Conservation (phyloP, 92 coral and sea anemone species). For the Umimayanthus kanabou region DNA sequence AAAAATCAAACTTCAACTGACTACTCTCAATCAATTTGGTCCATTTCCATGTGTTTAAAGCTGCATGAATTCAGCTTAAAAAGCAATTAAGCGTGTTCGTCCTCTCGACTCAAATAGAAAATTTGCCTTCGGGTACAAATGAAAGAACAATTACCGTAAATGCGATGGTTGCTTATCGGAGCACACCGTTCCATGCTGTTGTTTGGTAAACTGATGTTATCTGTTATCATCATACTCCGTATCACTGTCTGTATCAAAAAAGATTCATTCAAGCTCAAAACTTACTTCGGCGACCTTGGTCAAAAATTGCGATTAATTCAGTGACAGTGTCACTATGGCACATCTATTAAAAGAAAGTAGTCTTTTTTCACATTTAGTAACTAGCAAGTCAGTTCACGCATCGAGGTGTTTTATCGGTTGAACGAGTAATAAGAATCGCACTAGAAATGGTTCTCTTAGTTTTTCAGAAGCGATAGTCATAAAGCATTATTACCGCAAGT, state of each 20-base stretch:
- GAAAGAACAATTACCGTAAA: slow-evolving; percentile 10
- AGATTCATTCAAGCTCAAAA: not conserved
- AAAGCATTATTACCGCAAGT: slow-evolving; percentile 25
- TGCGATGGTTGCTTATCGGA: not conserved
- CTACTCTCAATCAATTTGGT: slow-evolving; percentile 22
- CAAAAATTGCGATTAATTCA: not conserved
- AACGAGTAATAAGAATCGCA: slow-evolving; percentile 6
- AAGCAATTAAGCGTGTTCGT: slow-evolving; percentile 32
- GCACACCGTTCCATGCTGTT: slow-evolving; percentile 21
- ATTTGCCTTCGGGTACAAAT: slow-evolving; percentile 38
- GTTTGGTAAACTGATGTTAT: slow-evolving; percentile 17
- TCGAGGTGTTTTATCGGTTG: not conserved
- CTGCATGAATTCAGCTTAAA: slow-evolving; percentile 15
- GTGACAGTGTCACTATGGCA: not conserved
- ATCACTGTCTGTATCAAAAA: not conserved
- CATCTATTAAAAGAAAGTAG: not conserved
- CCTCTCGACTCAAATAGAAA: slow-evolving; percentile 5
- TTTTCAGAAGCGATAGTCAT: slow-evolving; percentile 5
- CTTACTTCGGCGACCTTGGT: not conserved
- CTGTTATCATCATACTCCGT: not conserved
- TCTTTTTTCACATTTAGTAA: not conserved
- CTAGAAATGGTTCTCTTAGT: slow-evolving; percentile 15
- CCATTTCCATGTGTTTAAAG: slow-evolving; percentile 29
- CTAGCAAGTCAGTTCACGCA: not conserved
- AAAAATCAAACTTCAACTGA: not conserved